These are phyloP conservation scores for Acridotheres tristis DNA, from an alignment of 2,797 vertebrate genomes.

Conservation along the genomic window DNA sequence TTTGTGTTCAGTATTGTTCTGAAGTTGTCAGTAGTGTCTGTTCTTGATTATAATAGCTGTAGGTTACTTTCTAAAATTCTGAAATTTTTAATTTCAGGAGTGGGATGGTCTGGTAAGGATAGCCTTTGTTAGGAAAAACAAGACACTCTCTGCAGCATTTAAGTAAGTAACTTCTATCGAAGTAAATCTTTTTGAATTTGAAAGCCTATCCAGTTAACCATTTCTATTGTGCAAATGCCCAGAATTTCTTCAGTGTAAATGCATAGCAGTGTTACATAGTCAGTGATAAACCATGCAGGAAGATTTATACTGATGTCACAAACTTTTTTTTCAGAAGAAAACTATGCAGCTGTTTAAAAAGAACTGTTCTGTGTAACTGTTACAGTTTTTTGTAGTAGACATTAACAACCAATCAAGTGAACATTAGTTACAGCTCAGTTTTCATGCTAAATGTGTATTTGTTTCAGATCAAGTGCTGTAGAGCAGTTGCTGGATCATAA, in stretches of 20 bases:
- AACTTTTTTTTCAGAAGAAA: not conserved
- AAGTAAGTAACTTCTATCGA: slow-evolving; percentile 84
- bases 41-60: not conserved
- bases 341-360: not conserved
- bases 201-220: not conserved
- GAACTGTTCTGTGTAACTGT: rapidly evolving
- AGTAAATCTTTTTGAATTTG: not conserved
- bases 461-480: slow-evolving; percentile 87
- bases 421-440: not conserved
- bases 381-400: not conserved
- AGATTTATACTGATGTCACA: not conserved
- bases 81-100: slow-evolving; percentile 79
- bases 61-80: not conserved
- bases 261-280: not conserved
- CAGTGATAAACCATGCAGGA: not conserved
- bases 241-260: not conserved
- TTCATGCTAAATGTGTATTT: not conserved
- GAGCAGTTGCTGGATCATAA: slow-evolving; percentile 95
- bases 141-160: slow-evolving; percentile 92
- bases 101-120: slow-evolving; percentile 98
- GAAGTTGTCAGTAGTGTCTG: not conserved
- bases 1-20: not conserved
- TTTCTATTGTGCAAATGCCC: not conserved
- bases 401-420: not conserved
- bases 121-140: slow-evolving; percentile 97